Evolutionary conservation across 1,140 invertebrate genomes (phyloP).

Genomic region (Drosophila burlai): DNA sequence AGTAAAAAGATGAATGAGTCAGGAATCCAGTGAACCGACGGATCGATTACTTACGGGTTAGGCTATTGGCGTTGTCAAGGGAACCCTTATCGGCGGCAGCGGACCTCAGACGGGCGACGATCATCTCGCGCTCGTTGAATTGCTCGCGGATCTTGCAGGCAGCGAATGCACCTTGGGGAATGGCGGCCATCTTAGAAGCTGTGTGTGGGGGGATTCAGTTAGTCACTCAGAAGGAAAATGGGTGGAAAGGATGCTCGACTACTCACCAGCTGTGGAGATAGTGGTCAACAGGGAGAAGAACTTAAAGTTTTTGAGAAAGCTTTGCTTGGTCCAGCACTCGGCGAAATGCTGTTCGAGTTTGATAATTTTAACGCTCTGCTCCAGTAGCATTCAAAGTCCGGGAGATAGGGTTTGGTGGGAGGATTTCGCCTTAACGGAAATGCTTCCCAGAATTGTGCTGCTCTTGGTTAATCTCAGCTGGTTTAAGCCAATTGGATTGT

Average conservation of each 20-base stretch:
- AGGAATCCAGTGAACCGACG: constrained; percentile 8
- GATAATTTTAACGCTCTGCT: constrained; percentile 39
- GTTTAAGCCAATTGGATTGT: not conserved
- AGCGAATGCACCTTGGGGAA: constrained; percentile 87
- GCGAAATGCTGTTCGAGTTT: constrained; percentile 55
- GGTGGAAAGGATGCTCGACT: not conserved
- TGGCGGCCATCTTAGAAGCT: constrained; percentile 85
- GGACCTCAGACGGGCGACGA: constrained; percentile 74
- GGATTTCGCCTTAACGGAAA: constrained; percentile 24
- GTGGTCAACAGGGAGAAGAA: constrained; percentile 33
- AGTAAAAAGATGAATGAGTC: constrained; percentile 38
- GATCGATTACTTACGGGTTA: constrained; percentile 57
- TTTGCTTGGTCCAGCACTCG: constrained; percentile 46
- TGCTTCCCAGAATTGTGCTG: constrained; percentile 6
- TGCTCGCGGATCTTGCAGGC: constrained; percentile 86
- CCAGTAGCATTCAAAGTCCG: constrained; percentile 60
- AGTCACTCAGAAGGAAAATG: not conserved
- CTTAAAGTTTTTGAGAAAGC: constrained; percentile 24
- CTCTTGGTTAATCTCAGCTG: not conserved
- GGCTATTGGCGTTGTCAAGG: constrained; percentile 64
- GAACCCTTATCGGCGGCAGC: constrained; percentile 70
- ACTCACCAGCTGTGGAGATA: constrained; percentile 53
- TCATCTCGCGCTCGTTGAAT: constrained; percentile 82
- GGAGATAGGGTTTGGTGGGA: constrained; percentile 8
- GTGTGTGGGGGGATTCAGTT: not conserved